Evolutionary conservation across 1,140 invertebrate species (phyloP).

Genomic region (Agrilus planipennis): DNA sequence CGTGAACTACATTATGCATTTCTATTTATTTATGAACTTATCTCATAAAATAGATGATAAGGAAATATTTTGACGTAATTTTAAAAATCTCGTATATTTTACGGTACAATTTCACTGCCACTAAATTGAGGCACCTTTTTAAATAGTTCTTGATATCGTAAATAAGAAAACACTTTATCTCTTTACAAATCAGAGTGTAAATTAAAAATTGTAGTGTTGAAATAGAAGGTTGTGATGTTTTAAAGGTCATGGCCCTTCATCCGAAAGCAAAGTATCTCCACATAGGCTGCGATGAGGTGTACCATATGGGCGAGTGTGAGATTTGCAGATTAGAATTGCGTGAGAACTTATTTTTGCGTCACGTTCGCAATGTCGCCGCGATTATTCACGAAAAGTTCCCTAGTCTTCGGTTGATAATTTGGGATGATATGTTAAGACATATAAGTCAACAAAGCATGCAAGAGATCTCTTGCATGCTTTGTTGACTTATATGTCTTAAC

Average conservation of each 20-base stretch:
- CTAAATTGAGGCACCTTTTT: no score
- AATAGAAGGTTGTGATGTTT: no score
- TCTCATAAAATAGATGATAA: no score
- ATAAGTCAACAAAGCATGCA: constrained; percentile 53
- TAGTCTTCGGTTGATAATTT: constrained; percentile 59
- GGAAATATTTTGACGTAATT: no score
- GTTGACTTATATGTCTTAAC: constrained; percentile 61
- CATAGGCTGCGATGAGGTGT: constrained; percentile 74
- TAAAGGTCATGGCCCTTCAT: constrained; percentile 49
- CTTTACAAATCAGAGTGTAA: no score
- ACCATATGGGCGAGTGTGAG: constrained; percentile 69
- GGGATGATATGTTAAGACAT: constrained; percentile 89
- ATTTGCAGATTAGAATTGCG: constrained; percentile 44
- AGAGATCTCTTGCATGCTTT: constrained; percentile 51
- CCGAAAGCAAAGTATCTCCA: constrained; percentile 41
- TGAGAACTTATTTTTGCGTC: constrained; percentile 56
- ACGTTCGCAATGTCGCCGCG: constrained; percentile 50
- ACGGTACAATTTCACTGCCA: no score
- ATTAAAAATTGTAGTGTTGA: no score
- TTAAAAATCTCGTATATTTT: no score
- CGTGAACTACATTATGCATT: no score
- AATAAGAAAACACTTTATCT: no score
- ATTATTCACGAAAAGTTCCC: constrained; percentile 52
- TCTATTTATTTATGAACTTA: no score
- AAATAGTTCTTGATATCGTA: no score